Base-by-base conservation (phyloP, 2,797 vertebrate genomes). In the Eulemur coronatus region DNA sequence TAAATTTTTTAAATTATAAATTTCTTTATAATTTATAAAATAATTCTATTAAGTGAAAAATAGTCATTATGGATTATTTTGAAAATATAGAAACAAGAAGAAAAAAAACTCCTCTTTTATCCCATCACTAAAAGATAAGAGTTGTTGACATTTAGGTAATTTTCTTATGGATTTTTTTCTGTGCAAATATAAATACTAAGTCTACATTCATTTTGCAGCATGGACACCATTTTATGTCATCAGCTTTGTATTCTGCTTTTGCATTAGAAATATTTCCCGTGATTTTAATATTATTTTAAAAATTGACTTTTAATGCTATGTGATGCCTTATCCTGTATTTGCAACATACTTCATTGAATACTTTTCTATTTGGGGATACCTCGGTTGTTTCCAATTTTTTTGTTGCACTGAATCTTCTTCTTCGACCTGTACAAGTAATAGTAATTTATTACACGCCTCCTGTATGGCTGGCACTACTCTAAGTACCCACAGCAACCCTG, bases 271-370 rank as follows among this genome's bases (percentile, higher is more conserved):
- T 43, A 67, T 28, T 69, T 76, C 41, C 50, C 18, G 8, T 48
- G 20, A 55, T 89, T 69, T 63, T 35, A 46, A 52, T 92, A 73
- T n/a, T 95, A 24, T 78, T 50, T 78, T 48, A 78, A 96, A 94
- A 48, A 17, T 50, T 46, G 41, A 33, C 69, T 73, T 80, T 33
- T 20, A 72, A 55, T 78, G 46, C 70, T 46, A 14, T 28, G 26
- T 30, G 86, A 65, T 52, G 24, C 52, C 48, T 35, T 15, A 26
- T 43, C 55, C 46, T 84, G 2, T 17, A 4, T 84, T 69, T 92
- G 18, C 33, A 61, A 46, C 14, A 17, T 57, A 70, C 57, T 86
- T 48, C 63, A 75, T n/a, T 84, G 61, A 57, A 59, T 28, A 4
- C 17, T 89, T 93, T 63, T 48, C 15, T 52, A 15, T 84, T 35